Evolutionary conservation across 2,797 vertebrate species (phyloP).

Genomic region (Anas capensis): DNA sequence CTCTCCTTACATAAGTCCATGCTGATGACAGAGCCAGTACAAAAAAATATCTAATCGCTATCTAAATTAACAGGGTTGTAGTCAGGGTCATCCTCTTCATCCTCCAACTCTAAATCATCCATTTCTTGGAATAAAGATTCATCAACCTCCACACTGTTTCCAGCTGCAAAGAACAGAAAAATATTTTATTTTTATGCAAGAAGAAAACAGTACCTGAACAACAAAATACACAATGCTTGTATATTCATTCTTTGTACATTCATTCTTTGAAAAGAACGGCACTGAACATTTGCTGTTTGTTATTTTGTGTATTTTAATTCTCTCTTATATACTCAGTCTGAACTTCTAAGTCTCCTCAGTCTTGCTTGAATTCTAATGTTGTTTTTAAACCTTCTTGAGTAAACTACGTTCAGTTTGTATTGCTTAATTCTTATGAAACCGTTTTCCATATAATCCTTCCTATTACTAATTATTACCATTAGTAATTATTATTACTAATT

Average conservation of each 20-base stretch:
- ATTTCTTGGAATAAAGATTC: slow-evolving; percentile 98
- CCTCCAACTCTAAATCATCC: slow-evolving; percentile 94
- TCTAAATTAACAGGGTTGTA: slow-evolving; percentile 90
- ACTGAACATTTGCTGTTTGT: too few species aligned
- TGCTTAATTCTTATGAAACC: neutral
- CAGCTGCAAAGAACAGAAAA: slow-evolving; percentile 80
- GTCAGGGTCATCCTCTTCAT: slow-evolving; percentile 92
- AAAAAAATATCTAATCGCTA: slow-evolving; percentile 85
- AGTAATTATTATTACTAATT: neutral
- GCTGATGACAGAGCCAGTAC: slow-evolving; percentile 26
- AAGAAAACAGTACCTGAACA: neutral
- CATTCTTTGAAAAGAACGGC: neutral
- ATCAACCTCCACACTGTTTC: slow-evolving; percentile 96
- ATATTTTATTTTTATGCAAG: neutral
- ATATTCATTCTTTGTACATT: neutral
- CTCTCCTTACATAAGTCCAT: slow-evolving; percentile 32
- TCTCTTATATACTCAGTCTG: neutral
- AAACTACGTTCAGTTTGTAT: neutral
- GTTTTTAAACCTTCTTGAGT: neutral
- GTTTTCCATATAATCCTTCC: neutral
- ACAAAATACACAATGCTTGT: neutral
- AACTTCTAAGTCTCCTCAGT: neutral
- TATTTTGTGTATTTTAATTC: neutral
- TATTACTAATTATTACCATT: neutral
- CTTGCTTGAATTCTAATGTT: neutral